phyloP scores from a whole-genome alignment of 2,888 invertebrate species.

The Gari tellinella region DNA sequence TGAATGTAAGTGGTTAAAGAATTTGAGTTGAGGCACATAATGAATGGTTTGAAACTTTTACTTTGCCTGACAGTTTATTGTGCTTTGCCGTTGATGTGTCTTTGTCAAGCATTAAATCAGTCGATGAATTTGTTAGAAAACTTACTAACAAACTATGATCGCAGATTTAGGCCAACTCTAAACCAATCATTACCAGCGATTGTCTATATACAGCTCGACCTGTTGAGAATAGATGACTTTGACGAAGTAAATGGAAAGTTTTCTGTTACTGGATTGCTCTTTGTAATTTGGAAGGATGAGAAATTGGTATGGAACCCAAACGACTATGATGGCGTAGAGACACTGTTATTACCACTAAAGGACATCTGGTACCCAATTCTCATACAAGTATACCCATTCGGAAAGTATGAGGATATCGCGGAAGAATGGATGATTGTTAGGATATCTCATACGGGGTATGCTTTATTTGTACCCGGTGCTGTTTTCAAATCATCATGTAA shows the following conservation, averaged over 20 bases:
- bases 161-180: slow-evolving; percentile 15
- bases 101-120: too few species aligned
- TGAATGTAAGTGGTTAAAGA: too few species aligned
- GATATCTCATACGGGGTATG: slow-evolving; percentile 32
- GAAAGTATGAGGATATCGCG: slow-evolving; percentile 37
- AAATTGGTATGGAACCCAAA: slow-evolving; percentile 43
- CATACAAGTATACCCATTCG: slow-evolving; percentile 47
- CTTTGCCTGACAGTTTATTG: too few species aligned
- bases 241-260: slow-evolving; percentile 50
- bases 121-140: too few species aligned
- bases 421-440: slow-evolving; percentile 42
- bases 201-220: slow-evolving; percentile 25
- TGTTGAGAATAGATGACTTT: slow-evolving; percentile 49
- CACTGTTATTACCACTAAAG: slow-evolving; percentile 21
- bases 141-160: slow-evolving; percentile 19
- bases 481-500: slow-evolving; percentile 51
- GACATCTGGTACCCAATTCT: slow-evolving; percentile 57
- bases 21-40: too few species aligned
- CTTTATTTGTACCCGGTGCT: slow-evolving; percentile 39
- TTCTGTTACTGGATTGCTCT: slow-evolving; percentile 28
- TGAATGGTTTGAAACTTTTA: too few species aligned
- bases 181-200: slow-evolving; percentile 19
- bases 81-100: too few species aligned
- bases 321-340: slow-evolving; percentile 23
- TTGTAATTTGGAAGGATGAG: slow-evolving; percentile 49